These are phyloP conservation scores for Prunella fulvescens DNA, from an alignment of 2,113 vertebrate species.

Conservation along the genomic window DNA sequence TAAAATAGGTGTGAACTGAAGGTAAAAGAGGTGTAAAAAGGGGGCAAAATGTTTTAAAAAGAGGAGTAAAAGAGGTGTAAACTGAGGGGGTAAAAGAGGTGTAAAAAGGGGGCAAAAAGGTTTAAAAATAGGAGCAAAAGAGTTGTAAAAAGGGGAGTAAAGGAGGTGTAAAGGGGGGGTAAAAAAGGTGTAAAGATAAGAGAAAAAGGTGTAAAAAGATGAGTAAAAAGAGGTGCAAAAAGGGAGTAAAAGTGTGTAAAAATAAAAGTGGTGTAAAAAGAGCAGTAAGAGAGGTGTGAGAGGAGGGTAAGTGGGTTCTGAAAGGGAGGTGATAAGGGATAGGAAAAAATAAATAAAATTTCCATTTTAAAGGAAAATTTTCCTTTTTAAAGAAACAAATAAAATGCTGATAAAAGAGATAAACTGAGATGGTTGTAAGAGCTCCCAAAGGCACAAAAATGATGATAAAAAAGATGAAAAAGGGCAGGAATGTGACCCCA, in stretches of 20 bases:
- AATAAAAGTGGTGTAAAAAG: neutral
- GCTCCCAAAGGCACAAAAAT: rapidly evolving
- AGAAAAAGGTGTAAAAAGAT: too few species aligned
- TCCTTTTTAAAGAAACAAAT: neutral
- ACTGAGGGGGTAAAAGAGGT: too few species aligned
- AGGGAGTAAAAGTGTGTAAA: neutral
- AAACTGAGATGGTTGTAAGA: rapidly evolving
- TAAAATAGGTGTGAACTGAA: too few species aligned
- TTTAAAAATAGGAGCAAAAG: too few species aligned
- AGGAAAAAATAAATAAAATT: neutral
- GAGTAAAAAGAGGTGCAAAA: too few species aligned
- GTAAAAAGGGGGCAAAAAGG: too few species aligned
- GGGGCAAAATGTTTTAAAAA: too few species aligned
- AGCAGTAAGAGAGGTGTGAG: neutral
- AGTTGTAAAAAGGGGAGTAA: neutral
- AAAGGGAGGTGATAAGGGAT: neutral
- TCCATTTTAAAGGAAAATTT: neutral
- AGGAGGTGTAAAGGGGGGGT: too few species aligned
- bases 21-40: too few species aligned
- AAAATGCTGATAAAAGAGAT: neutral
- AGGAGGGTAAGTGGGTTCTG: neutral
- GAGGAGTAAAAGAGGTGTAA: too few species aligned
- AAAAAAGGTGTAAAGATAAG: neutral
- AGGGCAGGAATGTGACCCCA: neutral
- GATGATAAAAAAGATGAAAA: rapidly evolving